Percentiles rank a stretch among this genome's conserved stretches.
phyloP scores from a whole-genome alignment of 2,797 vertebrate species.

The Sebastes hubbsi region DNA sequence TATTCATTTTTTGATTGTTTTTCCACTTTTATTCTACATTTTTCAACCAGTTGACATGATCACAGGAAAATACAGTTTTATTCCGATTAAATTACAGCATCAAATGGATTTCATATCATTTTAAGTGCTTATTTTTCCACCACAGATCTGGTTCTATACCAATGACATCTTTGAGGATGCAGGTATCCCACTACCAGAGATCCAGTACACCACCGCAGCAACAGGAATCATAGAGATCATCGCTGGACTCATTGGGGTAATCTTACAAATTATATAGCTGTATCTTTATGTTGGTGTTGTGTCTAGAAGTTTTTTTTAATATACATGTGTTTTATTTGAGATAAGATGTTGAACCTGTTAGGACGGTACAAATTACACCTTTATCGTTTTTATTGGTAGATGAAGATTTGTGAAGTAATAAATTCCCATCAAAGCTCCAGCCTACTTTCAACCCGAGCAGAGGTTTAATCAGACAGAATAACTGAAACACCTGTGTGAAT shows the following conservation, averaged over 20 bases:
- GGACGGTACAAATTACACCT: not conserved
- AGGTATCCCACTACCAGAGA: slow-evolving; percentile 83
- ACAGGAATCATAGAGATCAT: slow-evolving; percentile 89
- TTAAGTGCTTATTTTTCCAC: not conserved
- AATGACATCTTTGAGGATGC: slow-evolving; percentile 91
- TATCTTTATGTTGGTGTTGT: not conserved
- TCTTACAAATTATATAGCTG: not conserved
- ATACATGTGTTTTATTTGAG: not conserved
- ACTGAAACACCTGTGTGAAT: not conserved
- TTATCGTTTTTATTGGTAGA: not conserved
- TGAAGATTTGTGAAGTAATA: not conserved
- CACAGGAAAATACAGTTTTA: not conserved
- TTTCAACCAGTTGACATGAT: not conserved
- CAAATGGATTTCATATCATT: not conserved
- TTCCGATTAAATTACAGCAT: fast-evolving
- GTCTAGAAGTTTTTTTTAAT: not conserved
- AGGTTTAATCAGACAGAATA: not conserved
- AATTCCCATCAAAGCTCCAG: no score
- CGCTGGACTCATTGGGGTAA: slow-evolving; percentile 89
- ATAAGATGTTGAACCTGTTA: not conserved
- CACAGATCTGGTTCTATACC: slow-evolving; percentile 95
- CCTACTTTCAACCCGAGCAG: no score
- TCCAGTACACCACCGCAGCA: slow-evolving; percentile 90
- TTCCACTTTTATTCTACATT: not conserved
- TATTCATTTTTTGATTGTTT: not conserved